These are phyloP conservation scores for Cephalopterus ornatus DNA, from an alignment of 2,113 vertebrate species.

Conservation along the genomic window DNA sequence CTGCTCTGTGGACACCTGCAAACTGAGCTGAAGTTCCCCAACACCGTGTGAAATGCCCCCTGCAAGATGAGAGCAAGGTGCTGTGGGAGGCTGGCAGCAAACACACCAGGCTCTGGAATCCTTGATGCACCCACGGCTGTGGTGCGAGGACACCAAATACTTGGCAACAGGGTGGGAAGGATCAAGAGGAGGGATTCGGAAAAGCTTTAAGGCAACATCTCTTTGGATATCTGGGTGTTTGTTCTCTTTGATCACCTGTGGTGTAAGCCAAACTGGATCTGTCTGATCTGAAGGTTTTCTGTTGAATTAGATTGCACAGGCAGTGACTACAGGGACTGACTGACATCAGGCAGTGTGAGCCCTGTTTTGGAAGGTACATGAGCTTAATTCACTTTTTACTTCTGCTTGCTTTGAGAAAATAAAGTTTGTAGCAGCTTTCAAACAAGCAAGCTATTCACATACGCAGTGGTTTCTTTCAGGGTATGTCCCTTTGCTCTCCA, in stretches of 20 bases:
- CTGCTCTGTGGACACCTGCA: neutral
- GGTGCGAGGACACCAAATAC: fast-evolving
- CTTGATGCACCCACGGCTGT: fast-evolving
- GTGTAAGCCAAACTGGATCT: neutral
- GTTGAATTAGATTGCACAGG: neutral
- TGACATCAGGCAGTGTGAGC: neutral
- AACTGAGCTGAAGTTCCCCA: neutral
- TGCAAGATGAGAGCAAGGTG: neutral
- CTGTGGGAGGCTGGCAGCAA: neutral
- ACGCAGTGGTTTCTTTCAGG: fast-evolving
- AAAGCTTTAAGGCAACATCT: neutral
- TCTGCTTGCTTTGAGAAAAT: neutral
- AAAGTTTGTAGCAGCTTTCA: neutral
- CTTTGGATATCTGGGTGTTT: neutral
- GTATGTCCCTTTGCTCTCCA: neutral
- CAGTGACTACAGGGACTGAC: neutral
- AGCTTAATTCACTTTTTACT: neutral
- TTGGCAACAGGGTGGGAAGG: fast-evolving
- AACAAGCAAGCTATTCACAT: neutral
- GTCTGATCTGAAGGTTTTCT: neutral
- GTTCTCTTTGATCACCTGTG: neutral
- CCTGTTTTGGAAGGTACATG: neutral
- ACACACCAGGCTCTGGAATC: neutral
- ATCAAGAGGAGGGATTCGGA: fast-evolving
- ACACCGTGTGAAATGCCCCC: fast-evolving